These are phyloP conservation scores for Parelbella ahira DNA, from an alignment of 2,888 invertebrate genomes.

Conservation along the genomic window DNA sequence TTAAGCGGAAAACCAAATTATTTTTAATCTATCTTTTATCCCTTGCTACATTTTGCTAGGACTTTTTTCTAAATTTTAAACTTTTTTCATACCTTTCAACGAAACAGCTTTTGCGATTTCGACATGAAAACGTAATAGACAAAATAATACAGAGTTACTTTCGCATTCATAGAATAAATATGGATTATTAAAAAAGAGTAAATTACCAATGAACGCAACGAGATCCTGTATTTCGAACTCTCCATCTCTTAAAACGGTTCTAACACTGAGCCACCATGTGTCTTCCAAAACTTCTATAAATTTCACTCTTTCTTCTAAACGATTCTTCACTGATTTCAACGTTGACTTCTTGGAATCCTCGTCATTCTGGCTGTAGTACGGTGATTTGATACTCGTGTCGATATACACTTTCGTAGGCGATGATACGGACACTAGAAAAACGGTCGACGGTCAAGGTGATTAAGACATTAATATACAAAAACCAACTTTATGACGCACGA, in stretches of 20 bases:
- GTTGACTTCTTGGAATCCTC: conserved; percentile 42
- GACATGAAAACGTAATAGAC: no score
- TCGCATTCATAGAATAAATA: no score
- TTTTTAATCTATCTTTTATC: no score
- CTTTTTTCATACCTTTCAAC: no score
- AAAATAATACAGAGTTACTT: no score
- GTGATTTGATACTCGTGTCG: conserved; percentile 60
- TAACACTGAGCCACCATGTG: conserved; percentile 61
- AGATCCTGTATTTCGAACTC: conserved; percentile 77
- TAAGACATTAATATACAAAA: conserved; percentile 22
- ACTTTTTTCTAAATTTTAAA: no score
- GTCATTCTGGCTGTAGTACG: conserved; percentile 72
- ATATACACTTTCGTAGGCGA: conserved; percentile 80
- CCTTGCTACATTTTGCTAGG: no score
- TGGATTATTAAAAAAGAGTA: no score
- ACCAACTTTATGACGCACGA: conserved; percentile 16
- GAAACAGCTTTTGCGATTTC: no score
- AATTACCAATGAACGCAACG: conserved; percentile 70
- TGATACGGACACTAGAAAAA: conserved; percentile 75
- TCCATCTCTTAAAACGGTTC: conserved; percentile 62
- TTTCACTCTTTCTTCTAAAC: conserved; percentile 45
- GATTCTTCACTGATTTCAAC: conserved; percentile 21
- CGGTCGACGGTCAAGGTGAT: conserved; percentile 44
- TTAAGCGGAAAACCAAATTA: no score
- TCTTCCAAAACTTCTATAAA: conserved; percentile 59